A percentile compares a stretch with the other conserved stretches of the same genome.
phyloP scores from a whole-genome alignment of 2,888 invertebrate species.

The Ectemnius continuus region DNA sequence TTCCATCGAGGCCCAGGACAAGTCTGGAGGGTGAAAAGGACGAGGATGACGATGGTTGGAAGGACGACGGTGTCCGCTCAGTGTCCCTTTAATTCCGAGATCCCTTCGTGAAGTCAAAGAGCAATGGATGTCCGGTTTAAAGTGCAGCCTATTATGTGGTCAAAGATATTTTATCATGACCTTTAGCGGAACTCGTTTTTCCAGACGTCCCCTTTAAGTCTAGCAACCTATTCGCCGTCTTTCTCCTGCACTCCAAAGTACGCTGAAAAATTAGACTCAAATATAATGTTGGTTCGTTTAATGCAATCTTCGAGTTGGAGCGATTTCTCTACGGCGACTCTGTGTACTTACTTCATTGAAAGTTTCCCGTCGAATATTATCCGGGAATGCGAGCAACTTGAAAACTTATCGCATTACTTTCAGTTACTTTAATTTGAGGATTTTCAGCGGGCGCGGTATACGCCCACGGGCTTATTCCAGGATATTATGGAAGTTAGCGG shows the following conservation, averaged over 20 bases:
- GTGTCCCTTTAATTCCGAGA: constrained; percentile 48
- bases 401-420: constrained; percentile 39
- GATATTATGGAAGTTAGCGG: constrained; percentile 37
- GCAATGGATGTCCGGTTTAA: constrained; percentile 26
- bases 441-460: constrained; percentile 31
- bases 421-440: constrained; percentile 48
- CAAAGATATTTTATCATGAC: constrained; percentile 35
- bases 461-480: constrained; percentile 26
- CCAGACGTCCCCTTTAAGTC: constrained; percentile 14
- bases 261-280: neutral
- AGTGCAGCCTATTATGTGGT: constrained; percentile 23
- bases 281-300: neutral
- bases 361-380: constrained; percentile 20
- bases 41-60: constrained; percentile 16
- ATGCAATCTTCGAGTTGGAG: neutral
- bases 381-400: constrained; percentile 18
- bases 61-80: constrained; percentile 26
- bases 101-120: constrained; percentile 36
- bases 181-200: constrained; percentile 14
- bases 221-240: neutral
- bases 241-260: neutral
- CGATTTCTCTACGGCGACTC: neutral
- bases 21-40: constrained; percentile 25
- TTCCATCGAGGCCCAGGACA: constrained; percentile 31
- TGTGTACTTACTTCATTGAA: neutral